These are phyloP conservation scores for Dyspetes luteomarginatus DNA, from an alignment of 2,888 invertebrate genomes.

Conservation along the genomic window DNA sequence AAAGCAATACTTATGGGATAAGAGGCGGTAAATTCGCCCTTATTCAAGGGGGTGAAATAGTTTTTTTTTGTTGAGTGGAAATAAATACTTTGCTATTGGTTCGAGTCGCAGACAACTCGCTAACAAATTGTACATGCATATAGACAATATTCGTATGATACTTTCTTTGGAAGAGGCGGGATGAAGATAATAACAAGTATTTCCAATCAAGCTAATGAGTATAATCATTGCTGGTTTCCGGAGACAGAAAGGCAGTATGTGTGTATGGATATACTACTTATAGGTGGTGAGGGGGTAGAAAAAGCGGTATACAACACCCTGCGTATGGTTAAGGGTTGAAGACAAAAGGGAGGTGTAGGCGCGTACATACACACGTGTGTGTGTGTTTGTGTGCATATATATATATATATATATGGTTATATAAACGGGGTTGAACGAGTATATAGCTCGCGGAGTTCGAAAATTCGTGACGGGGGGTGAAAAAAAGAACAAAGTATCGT, in stretches of 20 bases:
- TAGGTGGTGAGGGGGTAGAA: slow-evolving; percentile 18
- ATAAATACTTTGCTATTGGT: slow-evolving; percentile 20
- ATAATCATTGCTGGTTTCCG: slow-evolving; percentile 69
- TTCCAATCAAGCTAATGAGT: slow-evolving; percentile 79
- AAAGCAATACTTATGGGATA: slow-evolving; percentile 29
- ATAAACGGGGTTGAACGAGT: slow-evolving; percentile 5
- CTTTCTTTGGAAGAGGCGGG: slow-evolving; percentile 29
- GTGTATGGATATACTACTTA: slow-evolving; percentile 12
- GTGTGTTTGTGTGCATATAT: background rate
- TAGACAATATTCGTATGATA: background rate
- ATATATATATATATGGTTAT: background rate
- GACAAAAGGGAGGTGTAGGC: slow-evolving; percentile 56
- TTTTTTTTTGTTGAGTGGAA: slow-evolving; percentile 28
- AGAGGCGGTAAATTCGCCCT: slow-evolving; percentile 20
- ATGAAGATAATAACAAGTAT: slow-evolving; percentile 71
- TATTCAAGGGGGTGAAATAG: background rate
- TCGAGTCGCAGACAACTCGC: background rate
- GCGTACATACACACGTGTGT: background rate
- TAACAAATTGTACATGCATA: background rate
- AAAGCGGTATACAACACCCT: slow-evolving; percentile 26
- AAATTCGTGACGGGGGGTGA: slow-evolving; percentile 52
- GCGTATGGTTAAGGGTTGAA: slow-evolving; percentile 60
- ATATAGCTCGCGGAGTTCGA: background rate
- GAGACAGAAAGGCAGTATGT: slow-evolving; percentile 29
- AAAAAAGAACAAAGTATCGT: slow-evolving; percentile 20